Evolutionary conservation across 2,113 vertebrate genomes (phyloP), one percentile per base, ranked within the genome.

Genomic region (Emydocephalus ijimae): DNA sequence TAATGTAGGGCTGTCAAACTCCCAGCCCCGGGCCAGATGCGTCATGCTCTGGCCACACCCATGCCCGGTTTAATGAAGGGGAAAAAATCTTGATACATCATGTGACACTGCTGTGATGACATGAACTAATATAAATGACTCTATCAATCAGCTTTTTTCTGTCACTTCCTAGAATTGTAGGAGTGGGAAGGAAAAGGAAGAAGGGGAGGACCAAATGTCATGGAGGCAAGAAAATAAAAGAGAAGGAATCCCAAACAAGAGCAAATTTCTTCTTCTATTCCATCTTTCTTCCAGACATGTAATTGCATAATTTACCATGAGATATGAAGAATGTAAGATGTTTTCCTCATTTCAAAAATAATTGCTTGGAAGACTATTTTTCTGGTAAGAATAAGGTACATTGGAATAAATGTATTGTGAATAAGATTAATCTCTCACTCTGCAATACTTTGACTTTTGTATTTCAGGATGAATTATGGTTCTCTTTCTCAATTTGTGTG

Each of bases 391-490:
- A 54, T 85, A 8, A 29, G 21, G 15, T 5, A 52, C 18, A 20
- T 18, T 81, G 74, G 34, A 81, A 74, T 74, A 74, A 74, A 18
- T 45, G 54, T 8, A 9, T 10, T 81, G 57, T 24, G 29, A 89
- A 93, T 88, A 18, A 34, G 89, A 93, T 26, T 21, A 90, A 91
- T 93, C 87, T 26, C 24, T 52, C 85, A 50, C 91, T 87, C 89
- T 55, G 91, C 48, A 95, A 0, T 87, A 52, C 55, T 48, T 95
- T 6, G n/a, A 94, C 10, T 57, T 89, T 85, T 91, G 55, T 50
- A 85, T 93, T 93, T 93, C 54, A 92, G 57, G 74, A 93, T 50
- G 2, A 92, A 24, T 54, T 94, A 39, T n/a, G 20, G n/a, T 34
- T 91, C 48, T 93, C 93, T 93, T 87, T 88, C 55, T 3, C 0